Evolutionary conservation across 2,888 invertebrate genomes (phyloP).

Genomic region (Axea sp.): DNA sequence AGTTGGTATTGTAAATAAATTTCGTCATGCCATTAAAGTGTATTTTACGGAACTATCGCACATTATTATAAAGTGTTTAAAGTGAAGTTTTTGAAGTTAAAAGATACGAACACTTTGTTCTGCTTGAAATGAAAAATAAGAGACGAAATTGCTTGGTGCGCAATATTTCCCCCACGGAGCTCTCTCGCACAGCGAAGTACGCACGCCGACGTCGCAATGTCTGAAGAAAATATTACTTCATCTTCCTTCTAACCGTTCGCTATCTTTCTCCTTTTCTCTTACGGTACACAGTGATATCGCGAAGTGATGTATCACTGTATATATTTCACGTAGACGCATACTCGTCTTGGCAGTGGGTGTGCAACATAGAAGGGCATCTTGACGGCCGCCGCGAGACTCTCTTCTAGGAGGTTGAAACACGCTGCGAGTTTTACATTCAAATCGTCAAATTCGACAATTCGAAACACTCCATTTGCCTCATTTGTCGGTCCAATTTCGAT

Average conservation of each 20-base stretch:
- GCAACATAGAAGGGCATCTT: constrained; percentile 63
- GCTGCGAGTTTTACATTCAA: constrained; percentile 46
- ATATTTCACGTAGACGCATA: constrained; percentile 72
- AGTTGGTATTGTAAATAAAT: no score
- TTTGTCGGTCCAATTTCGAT: no score
- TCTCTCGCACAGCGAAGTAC: constrained; percentile 38
- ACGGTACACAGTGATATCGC: constrained; percentile 70
- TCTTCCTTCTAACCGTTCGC: constrained; percentile 53
- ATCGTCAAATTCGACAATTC: constrained; percentile 10
- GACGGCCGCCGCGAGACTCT: constrained; percentile 46
- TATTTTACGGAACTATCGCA: constrained; percentile 2
- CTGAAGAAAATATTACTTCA: constrained; percentile 61
- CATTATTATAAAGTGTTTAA: constrained; percentile 29
- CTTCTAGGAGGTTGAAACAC: constrained; percentile 49
- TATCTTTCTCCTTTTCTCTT: constrained; percentile 59
- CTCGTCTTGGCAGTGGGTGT: constrained; percentile 68
- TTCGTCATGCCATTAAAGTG: no score
- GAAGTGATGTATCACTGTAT: constrained; percentile 73
- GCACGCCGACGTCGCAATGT: constrained; percentile 51
- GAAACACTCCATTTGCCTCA: no score
- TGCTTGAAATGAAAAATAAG: constrained; percentile 49
- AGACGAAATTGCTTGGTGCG: constrained; percentile 51
- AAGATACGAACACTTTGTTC: constrained; percentile 46
- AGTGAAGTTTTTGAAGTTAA: constrained; percentile 29
- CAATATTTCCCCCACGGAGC: constrained; percentile 45